These are phyloP conservation scores for Drosophila setifemur DNA, from an alignment of 1,140 invertebrate genomes.

Conservation along the genomic window DNA sequence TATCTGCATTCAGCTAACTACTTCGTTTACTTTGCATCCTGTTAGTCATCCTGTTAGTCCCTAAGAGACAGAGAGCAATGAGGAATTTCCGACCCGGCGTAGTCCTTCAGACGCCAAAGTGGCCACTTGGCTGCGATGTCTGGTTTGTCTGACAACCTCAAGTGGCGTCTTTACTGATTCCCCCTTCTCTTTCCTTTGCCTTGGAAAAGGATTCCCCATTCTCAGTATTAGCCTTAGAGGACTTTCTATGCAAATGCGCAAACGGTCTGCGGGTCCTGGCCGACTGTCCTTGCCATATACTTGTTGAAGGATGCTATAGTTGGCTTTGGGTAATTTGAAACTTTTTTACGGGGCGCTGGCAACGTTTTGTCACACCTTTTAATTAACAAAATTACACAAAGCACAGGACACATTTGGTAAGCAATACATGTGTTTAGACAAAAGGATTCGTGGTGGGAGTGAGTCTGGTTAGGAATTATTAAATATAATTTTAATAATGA, in stretches of 20 bases:
- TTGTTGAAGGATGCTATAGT: slow-evolving; percentile 17
- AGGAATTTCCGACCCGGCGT: slow-evolving; percentile 11
- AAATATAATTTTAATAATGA: too few species aligned
- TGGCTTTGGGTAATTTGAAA: slow-evolving; percentile 48
- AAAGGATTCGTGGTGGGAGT: too few species aligned
- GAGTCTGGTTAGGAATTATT: too few species aligned
- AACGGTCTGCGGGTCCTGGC: background rate
- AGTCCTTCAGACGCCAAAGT: slow-evolving; percentile 24
- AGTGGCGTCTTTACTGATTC: slow-evolving; percentile 17
- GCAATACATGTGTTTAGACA: too few species aligned
- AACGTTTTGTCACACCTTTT: slow-evolving; percentile 58
- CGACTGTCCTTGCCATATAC: slow-evolving; percentile 30
- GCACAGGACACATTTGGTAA: background rate
- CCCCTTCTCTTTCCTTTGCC: too few species aligned
- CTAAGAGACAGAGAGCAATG: background rate
- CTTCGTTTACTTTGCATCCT: background rate
- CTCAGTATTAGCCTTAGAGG: background rate
- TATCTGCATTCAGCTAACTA: background rate
- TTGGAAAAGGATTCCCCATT: background rate
- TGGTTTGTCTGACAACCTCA: slow-evolving; percentile 34
- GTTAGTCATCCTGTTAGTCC: slow-evolving; percentile 11
- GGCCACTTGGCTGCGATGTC: slow-evolving; percentile 27
- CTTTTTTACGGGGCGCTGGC: slow-evolving; percentile 20
- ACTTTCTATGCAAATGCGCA: slow-evolving; percentile 56
- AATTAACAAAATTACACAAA: slow-evolving; percentile 61